Conservation (phyloP, 2,888 invertebrate species). For the Epicampocera succincta region DNA sequence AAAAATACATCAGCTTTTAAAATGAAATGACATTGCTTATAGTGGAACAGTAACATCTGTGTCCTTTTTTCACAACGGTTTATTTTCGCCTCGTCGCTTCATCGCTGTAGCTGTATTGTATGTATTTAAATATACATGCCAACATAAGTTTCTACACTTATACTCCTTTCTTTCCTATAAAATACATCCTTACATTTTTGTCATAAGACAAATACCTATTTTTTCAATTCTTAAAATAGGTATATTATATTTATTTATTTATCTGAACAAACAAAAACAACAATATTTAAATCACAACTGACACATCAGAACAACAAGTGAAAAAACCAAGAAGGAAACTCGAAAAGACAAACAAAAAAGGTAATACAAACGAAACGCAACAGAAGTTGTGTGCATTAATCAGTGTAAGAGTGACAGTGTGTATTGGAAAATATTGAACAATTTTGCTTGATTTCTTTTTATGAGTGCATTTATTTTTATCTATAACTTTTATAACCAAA, state of each 20-base stretch:
- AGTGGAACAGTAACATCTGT: no score
- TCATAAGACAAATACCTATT: background rate
- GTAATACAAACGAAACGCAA: conserved; percentile 4
- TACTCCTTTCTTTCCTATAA: conserved; percentile 1
- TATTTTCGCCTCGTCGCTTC: background rate
- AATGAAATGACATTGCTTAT: no score
- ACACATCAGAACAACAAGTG: conserved; percentile 58
- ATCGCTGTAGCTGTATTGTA: conserved; percentile 28
- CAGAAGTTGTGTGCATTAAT: background rate
- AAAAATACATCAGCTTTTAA: no score
- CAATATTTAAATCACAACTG: conserved; percentile 30
- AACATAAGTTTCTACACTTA: no score
- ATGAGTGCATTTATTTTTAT: conserved; percentile 21
- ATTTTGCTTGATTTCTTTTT: background rate
- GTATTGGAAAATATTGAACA: background rate
- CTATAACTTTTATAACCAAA: background rate
- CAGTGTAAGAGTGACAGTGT: background rate
- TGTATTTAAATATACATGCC: background rate
- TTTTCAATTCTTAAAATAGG: conserved; percentile 17
- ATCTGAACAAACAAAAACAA: conserved; percentile 16
- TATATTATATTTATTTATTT: conserved; percentile 3
- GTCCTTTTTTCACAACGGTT: background rate
- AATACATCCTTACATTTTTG: background rate
- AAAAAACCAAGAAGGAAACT: conserved; percentile 5
- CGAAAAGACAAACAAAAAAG: conserved; percentile 5